phyloP scores from a whole-genome alignment of 2,797 vertebrate genomes.

The Urophycis tenuis region DNA sequence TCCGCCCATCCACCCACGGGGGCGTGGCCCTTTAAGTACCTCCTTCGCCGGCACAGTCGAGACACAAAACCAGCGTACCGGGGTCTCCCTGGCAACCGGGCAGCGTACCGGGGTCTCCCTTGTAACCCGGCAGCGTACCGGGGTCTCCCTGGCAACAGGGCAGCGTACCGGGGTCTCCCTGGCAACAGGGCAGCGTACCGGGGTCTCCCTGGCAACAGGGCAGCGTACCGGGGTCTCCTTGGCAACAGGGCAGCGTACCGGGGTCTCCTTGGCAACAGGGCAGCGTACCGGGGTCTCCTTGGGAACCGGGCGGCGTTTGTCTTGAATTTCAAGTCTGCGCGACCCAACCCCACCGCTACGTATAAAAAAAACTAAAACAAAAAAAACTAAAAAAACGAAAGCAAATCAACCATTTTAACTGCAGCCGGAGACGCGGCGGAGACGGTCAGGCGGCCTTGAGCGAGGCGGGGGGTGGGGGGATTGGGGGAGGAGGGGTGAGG shows the following conservation, averaged over 20 bases:
- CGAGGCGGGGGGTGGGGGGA: not conserved
- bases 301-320: not conserved
- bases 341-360: not conserved
- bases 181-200: not conserved
- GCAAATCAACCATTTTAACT: not conserved
- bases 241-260: not conserved
- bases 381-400: no score
- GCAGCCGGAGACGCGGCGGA: not conserved
- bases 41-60: conserved; percentile 9
- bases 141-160: conserved; percentile 15
- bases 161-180: conserved; percentile 3
- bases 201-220: conserved; percentile 15
- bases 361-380: no score
- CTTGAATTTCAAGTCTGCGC: not conserved
- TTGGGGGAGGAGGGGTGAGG: not conserved
- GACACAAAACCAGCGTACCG: not conserved
- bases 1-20: not conserved
- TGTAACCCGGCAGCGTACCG: not conserved
- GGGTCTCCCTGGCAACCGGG: conserved; percentile 5
- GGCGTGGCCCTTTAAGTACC: not conserved
- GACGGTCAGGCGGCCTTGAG: not conserved
- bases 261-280: conserved; percentile 15
- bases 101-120: conserved; percentile 3
- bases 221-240: conserved; percentile 3
- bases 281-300: conserved; percentile 3